Conservation (phyloP, 2,888 invertebrate species). For the Tuberolachnus salignus region DNA sequence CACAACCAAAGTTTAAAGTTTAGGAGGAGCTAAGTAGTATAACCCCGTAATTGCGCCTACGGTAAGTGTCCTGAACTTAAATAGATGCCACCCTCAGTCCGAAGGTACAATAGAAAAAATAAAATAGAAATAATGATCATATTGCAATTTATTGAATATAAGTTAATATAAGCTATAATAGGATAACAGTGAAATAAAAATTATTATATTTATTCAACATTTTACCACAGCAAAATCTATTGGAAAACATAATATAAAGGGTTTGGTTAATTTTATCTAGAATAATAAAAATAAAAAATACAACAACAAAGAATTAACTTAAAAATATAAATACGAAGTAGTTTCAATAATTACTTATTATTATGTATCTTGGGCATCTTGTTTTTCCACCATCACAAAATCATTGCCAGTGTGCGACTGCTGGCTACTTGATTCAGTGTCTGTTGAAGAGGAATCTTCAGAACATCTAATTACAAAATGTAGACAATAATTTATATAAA, state of each 20-base stretch:
- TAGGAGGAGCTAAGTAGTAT: too few relatives aligned
- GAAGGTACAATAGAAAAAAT: slow-evolving; percentile 9
- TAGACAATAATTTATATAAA: too few relatives aligned
- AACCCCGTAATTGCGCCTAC: too few relatives aligned
- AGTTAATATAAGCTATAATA: slow-evolving; percentile 42
- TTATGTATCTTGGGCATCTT: slow-evolving; percentile 61
- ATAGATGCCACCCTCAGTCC: too few relatives aligned
- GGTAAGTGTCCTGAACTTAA: too few relatives aligned
- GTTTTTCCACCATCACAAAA: slow-evolving; percentile 82
- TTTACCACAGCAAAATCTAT: slow-evolving; percentile 45
- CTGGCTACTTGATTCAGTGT: slow-evolving; percentile 78
- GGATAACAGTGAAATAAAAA: slow-evolving; percentile 49
- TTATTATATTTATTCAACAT: slow-evolving; percentile 36
- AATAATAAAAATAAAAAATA: slow-evolving; percentile 34
- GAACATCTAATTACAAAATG: slow-evolving; percentile 42
- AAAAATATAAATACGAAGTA: slow-evolving; percentile 4
- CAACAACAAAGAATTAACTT: slow-evolving; percentile 28
- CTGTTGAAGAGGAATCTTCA: slow-evolving; percentile 66
- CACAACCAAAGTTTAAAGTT: too few relatives aligned
- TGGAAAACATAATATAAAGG: slow-evolving; percentile 52
- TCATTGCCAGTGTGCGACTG: slow-evolving; percentile 83
- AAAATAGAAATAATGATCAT: slow-evolving; percentile 32
- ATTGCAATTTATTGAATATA: slow-evolving; percentile 50
- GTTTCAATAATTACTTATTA: slow-evolving; percentile 39
- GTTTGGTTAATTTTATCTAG: slow-evolving; percentile 37